Percentiles rank a stretch among this genome's conserved stretches.
These are phyloP conservation scores for Drosophila auraria DNA, from an alignment of 1,140 invertebrate species.

Conservation along the genomic window DNA sequence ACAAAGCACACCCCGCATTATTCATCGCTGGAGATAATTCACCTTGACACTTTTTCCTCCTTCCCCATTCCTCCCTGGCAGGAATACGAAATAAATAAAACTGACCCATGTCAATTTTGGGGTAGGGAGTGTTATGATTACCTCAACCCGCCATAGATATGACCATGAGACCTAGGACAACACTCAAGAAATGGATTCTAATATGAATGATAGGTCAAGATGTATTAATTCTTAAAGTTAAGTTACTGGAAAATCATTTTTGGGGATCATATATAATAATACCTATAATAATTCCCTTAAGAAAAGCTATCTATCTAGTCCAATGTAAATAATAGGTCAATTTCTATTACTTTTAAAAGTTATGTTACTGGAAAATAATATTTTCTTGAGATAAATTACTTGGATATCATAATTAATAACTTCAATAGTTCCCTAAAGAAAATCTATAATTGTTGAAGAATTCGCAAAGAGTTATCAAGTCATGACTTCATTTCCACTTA, in stretches of 20 bases:
- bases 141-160: constrained; percentile 1
- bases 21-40: constrained; percentile 52
- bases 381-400: neutral
- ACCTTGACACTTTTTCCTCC: constrained; percentile 70
- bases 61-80: constrained; percentile 5
- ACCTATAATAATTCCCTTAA: neutral
- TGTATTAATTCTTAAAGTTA: neutral
- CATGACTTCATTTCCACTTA: too few relatives aligned
- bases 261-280: too few relatives aligned
- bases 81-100: constrained; percentile 15
- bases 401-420: neutral
- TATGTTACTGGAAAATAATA: too few relatives aligned
- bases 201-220: neutral
- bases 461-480: too few relatives aligned
- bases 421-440: neutral
- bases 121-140: constrained; percentile 8
- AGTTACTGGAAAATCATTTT: too few relatives aligned
- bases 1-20: constrained; percentile 29
- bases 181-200: neutral
- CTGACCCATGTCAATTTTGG: constrained; percentile 46
- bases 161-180: constrained; percentile 14
- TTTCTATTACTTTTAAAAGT: too few relatives aligned
- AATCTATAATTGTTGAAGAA: neutral
- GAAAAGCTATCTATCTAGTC: neutral
- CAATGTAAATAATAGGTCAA: too few relatives aligned